Percentiles rank a stretch among this genome's conserved stretches.
These are phyloP conservation scores for Sphaerodactylus townsendi DNA, from an alignment of 2,113 vertebrate species.

Conservation along the genomic window DNA sequence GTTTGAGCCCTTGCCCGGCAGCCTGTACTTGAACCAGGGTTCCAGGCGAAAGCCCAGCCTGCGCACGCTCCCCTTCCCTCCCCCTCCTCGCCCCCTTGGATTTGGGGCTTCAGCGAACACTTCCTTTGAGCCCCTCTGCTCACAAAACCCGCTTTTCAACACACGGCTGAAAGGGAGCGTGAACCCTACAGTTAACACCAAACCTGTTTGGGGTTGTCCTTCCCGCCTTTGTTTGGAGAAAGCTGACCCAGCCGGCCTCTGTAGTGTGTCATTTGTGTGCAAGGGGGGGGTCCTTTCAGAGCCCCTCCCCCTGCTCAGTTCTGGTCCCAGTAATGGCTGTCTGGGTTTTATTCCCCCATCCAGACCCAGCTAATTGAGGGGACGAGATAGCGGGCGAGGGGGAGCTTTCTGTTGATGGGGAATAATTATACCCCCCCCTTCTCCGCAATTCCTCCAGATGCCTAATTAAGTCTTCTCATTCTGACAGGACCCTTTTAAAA, in stretches of 20 bases:
- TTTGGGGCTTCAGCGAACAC: background rate
- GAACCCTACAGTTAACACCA: slow-evolving; percentile 17
- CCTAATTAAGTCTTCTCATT: slow-evolving; percentile 17
- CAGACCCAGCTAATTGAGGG: background rate
- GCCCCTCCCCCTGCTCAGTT: too few species aligned
- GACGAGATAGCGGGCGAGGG: background rate
- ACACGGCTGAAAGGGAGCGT: background rate
- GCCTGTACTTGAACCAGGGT: background rate
- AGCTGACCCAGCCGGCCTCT: background rate
- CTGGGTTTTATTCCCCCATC: background rate
- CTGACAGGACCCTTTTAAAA: background rate
- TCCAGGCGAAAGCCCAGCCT: background rate
- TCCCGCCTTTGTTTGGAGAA: background rate
- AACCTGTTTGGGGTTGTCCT: background rate
- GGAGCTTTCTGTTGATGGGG: background rate
- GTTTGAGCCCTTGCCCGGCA: too few species aligned
- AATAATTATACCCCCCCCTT: slow-evolving; percentile 21
- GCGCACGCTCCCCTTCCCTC: background rate
- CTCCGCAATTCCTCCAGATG: background rate
- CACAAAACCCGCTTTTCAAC: slow-evolving; percentile 28
- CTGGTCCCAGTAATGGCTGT: background rate
- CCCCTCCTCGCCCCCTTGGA: background rate
- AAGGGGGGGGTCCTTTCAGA: background rate
- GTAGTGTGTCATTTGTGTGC: background rate
- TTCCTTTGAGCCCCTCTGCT: background rate